phyloP scores from a whole-genome alignment of 2,113 vertebrate species.

The Rhombomys opimus region DNA sequence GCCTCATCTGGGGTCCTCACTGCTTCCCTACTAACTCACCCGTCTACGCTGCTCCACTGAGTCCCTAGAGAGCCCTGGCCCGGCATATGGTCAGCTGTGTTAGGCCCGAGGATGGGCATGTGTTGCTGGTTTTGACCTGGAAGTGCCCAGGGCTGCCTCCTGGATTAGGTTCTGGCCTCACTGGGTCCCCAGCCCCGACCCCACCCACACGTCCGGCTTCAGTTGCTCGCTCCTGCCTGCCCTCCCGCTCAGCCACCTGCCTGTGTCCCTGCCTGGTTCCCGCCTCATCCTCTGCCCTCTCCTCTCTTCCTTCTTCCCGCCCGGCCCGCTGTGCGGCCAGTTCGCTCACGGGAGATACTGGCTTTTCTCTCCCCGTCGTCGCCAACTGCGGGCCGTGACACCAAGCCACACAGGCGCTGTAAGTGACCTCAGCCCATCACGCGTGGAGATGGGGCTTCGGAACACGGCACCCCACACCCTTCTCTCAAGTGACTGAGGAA shows the following conservation, averaged over 20 bases:
- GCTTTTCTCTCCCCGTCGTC: slow-evolving; percentile 92
- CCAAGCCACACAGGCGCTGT: slow-evolving; percentile 87
- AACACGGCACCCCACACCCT: neutral
- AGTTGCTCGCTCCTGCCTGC: slow-evolving; percentile 59
- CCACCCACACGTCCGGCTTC: slow-evolving; percentile 41
- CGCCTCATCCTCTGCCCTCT: slow-evolving; percentile 65
- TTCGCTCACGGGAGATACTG: slow-evolving; percentile 95
- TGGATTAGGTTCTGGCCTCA: neutral
- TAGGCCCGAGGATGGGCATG: neutral
- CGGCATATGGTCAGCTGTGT: neutral
- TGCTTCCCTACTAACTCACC: slow-evolving; percentile 35
- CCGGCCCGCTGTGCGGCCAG: slow-evolving; percentile 86
- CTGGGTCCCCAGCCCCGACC: accelerated
- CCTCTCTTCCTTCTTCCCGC: slow-evolving; percentile 82
- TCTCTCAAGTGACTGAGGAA: neutral
- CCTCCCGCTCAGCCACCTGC: neutral
- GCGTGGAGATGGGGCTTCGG: neutral
- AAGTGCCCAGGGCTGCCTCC: accelerated
- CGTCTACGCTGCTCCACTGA: neutral
- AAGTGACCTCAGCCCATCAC: slow-evolving; percentile 82
- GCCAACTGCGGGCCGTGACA: slow-evolving; percentile 87
- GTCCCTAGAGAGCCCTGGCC: too few relatives aligned
- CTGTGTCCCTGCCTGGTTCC: slow-evolving; percentile 70
- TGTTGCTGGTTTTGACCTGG: neutral
- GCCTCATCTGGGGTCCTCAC: neutral